Evolutionary conservation across 2,113 vertebrate genomes (phyloP).

Genomic region (Myotis brandtii): DNA sequence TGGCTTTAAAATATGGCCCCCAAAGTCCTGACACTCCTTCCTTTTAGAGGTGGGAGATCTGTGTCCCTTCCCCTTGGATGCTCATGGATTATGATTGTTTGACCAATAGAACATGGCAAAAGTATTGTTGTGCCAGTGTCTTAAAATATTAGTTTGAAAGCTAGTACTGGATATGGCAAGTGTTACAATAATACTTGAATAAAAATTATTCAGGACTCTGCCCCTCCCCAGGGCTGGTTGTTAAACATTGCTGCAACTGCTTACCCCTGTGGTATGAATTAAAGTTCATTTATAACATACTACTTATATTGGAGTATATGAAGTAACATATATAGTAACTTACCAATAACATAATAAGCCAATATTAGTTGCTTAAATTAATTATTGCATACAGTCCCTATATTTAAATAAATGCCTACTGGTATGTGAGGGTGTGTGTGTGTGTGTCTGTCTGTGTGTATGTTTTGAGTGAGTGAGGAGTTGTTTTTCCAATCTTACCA

Average conservation of each 20-base stretch:
- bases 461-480: background rate
- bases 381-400: background rate
- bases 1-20: background rate
- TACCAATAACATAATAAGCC: background rate
- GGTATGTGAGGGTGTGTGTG: background rate
- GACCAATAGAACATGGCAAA: background rate
- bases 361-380: background rate
- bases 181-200: background rate
- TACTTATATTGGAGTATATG: background rate
- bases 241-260: background rate
- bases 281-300: background rate
- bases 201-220: background rate
- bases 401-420: background rate
- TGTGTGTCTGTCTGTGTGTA: background rate
- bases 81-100: background rate
- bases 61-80: background rate
- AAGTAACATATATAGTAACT: background rate
- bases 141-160: slow-evolving; percentile 17
- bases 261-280: background rate
- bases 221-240: background rate
- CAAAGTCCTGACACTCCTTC: background rate
- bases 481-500: background rate
- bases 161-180: background rate
- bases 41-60: background rate
- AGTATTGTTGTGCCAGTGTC: background rate